Evolutionary conservation across 1,140 invertebrate genomes (phyloP).

Genomic region (Platyscapa corneri): DNA sequence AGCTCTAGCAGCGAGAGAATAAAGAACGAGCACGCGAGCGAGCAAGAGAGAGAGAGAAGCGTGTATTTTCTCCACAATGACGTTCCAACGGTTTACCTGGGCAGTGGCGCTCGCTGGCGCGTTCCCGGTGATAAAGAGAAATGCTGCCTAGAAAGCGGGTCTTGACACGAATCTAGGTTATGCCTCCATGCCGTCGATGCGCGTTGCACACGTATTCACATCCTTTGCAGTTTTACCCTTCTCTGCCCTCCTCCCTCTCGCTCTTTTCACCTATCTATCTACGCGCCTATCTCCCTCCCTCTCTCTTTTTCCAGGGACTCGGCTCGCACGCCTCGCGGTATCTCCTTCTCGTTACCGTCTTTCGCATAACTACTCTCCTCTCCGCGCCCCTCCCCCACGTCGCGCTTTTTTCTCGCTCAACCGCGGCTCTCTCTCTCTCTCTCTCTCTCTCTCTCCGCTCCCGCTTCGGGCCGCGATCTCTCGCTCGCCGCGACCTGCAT

Average conservation of each 20-base stretch:
- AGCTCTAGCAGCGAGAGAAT: too few relatives aligned
- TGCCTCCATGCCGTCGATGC: conserved; percentile 62
- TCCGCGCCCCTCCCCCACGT: too few relatives aligned
- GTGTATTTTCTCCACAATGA: conserved; percentile 63
- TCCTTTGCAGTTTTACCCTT: conserved; percentile 67
- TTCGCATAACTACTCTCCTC: too few relatives aligned
- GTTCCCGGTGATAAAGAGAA: conserved; percentile 73
- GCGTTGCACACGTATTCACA: conserved; percentile 53
- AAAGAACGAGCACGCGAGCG: not conserved
- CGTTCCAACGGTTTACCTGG: conserved; percentile 61
- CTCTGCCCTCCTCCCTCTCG: conserved; percentile 18
- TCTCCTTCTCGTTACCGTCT: too few relatives aligned
- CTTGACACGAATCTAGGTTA: conserved; percentile 73
- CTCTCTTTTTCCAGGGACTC: not conserved
- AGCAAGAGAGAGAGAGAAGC: not conserved
- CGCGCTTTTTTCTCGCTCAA: not conserved
- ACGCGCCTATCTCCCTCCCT: not conserved
- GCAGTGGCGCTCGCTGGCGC: conserved; percentile 55
- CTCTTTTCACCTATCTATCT: not conserved
- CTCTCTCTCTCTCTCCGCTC: too few relatives aligned
- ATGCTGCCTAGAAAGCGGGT: conserved; percentile 75
- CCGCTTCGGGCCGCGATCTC: not conserved
- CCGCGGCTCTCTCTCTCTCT: too few relatives aligned
- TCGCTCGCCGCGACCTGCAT: not conserved
- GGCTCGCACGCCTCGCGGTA: not conserved